Evolutionary conservation across 64 coral and sea anemone species (phyloP), one percentile per base, ranked within the genome.

Genomic region (Cladopsammia gracilis): DNA sequence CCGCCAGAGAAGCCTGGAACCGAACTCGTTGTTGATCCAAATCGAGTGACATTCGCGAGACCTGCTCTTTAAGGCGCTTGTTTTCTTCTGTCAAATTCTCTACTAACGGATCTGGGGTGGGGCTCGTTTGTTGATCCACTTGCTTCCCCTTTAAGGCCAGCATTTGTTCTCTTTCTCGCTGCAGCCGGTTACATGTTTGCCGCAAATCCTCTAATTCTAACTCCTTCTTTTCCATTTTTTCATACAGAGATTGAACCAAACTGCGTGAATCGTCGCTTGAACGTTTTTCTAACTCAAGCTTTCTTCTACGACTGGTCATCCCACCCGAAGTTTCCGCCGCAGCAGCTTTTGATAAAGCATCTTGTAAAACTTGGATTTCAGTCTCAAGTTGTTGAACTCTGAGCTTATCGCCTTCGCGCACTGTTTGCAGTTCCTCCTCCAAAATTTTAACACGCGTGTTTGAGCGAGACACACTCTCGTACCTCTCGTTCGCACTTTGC

Each of bases 11-110:
- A 3, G 91, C 98, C 86, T 99, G 98, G 71, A 76, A 94, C 53
- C 98, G 82, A 64, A 96, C 91, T 82, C 94, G 75, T 24, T 96
- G 91, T 85, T 99, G 98, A 51, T 99, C 98, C 66, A 89, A 83
- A 67, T 99, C 92, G 49, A 99, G 83, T 19, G 94, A 90, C 12
- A 96, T 48, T 0, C 62, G 25, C 24, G 94, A 92, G 15, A 99
- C 12, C 20, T 79, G 91, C 7, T 96, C 81, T 87, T 93, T 93
- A n/a, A 99, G 83, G 18, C 90, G 87, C 1, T 34, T 81, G 77
- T 99, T 99, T 71, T 99, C 94, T 9, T 59, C 77, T 68, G 86
- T 69, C 4, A 99, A 50, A 20, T 90, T 76, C 4, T 90, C 82
- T 24, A 92, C 53, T 50, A 54, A 82, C 7, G 92, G 92, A 44